Conservation (phyloP, 2,888 invertebrate species). For the Tachystola acroxantha region DNA sequence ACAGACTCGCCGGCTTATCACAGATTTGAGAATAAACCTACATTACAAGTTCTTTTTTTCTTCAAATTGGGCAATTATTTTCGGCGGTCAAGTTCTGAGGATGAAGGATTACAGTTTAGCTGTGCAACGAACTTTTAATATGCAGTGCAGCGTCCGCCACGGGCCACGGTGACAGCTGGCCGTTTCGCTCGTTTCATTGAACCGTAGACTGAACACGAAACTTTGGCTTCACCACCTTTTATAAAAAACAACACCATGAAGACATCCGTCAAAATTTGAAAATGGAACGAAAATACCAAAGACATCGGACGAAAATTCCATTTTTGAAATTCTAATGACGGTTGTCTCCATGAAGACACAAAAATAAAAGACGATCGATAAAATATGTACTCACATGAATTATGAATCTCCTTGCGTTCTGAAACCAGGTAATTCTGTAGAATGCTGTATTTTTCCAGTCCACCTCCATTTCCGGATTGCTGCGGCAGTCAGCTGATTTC, state of each 20-base stretch:
- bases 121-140: slow-evolving; percentile 52
- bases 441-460: slow-evolving; percentile 6
- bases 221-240: slow-evolving; percentile 12
- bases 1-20: slow-evolving; percentile 37
- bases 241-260: slow-evolving; percentile 11
- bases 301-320: slow-evolving; percentile 12
- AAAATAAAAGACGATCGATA: slow-evolving; percentile 13
- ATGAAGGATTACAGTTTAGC: slow-evolving; percentile 45
- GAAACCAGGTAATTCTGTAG: slow-evolving; percentile 20
- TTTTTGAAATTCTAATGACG: slow-evolving; percentile 19
- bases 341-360: slow-evolving; percentile 9
- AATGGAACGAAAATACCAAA: slow-evolving; percentile 1
- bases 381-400: slow-evolving; percentile 45
- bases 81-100: slow-evolving; percentile 8
- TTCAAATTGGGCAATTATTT: slow-evolving; percentile 6
- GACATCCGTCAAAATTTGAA: slow-evolving; percentile 13
- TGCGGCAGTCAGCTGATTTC: slow-evolving; percentile 66
- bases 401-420: slow-evolving; percentile 22
- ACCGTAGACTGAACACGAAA: slow-evolving; percentile 12
- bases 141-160: slow-evolving; percentile 37
- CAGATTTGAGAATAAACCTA: slow-evolving; percentile 13
- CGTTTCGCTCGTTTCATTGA: slow-evolving; percentile 25
- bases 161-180: slow-evolving; percentile 44
- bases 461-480: slow-evolving; percentile 40
- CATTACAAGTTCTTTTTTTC: slow-evolving; percentile 11